Conservation (phyloP, 2,888 invertebrate species). For the Idaea dimidiata region DNA sequence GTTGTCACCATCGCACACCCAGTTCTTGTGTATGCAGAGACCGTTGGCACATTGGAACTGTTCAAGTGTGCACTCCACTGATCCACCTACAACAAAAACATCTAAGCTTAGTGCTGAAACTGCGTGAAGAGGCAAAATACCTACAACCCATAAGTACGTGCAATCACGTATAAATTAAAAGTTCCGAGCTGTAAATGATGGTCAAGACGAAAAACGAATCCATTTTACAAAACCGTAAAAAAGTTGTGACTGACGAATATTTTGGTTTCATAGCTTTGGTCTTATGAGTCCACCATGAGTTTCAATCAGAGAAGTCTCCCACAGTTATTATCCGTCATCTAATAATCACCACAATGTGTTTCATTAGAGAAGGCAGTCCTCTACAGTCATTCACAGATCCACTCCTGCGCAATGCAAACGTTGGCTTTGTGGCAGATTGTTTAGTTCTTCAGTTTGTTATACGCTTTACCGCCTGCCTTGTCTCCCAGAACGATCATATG, state of each 20-base stretch:
- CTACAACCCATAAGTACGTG: too few relatives aligned
- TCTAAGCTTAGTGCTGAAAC: neutral
- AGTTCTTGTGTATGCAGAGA: slow-evolving; percentile 86
- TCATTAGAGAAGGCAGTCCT: slow-evolving; percentile 89
- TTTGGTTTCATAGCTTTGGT: too few relatives aligned
- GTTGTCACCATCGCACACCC: slow-evolving; percentile 90
- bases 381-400: slow-evolving; percentile 92
- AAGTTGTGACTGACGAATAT: too few relatives aligned
- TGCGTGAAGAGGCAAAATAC: too few relatives aligned
- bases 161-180: too few relatives aligned
- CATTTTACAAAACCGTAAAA: too few relatives aligned
- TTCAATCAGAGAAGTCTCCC: slow-evolving; percentile 71
- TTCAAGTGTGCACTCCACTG: slow-evolving; percentile 83
- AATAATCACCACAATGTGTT: slow-evolving; percentile 89
- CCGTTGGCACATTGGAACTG: slow-evolving; percentile 90
- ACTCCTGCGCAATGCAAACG: slow-evolving; percentile 86
- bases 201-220: too few relatives aligned
- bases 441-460: slow-evolving; percentile 74
- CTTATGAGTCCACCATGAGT: too few relatives aligned
- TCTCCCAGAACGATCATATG: too few relatives aligned
- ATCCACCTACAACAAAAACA: slow-evolving; percentile 41
- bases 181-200: too few relatives aligned
- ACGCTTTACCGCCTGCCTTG: slow-evolving; percentile 82
- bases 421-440: slow-evolving; percentile 87
- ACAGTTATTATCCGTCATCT: too few relatives aligned